Evolutionary conservation across 2,797 vertebrate genomes (phyloP).

Genomic region (Hydrocynus forskahlii): DNA sequence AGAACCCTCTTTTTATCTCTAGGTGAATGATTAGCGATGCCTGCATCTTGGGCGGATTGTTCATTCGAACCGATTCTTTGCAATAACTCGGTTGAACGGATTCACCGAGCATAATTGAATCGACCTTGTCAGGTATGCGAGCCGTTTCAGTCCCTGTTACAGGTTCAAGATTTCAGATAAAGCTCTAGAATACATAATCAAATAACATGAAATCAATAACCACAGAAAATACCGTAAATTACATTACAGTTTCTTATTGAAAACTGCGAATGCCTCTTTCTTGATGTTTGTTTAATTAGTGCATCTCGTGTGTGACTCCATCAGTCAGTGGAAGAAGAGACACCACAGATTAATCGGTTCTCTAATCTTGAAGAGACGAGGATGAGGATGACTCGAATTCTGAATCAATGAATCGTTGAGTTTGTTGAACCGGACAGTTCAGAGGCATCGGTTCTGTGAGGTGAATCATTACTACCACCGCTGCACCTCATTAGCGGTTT

Average conservation of each 20-base stretch:
- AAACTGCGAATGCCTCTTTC: too few species aligned
- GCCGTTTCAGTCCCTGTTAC: not conserved
- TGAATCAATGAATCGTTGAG: not conserved
- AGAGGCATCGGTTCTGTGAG: not conserved
- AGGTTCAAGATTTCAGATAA: not conserved
- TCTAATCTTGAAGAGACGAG: too few species aligned
- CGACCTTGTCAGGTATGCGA: not conserved
- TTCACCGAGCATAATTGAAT: not conserved
- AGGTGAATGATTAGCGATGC: not conserved
- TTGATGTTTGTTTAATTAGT: too few species aligned
- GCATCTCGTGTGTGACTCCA: too few species aligned
- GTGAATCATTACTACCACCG: not conserved
- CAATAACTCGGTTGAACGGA: not conserved
- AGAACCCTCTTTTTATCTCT: constrained; percentile 15
- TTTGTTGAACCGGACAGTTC: not conserved
- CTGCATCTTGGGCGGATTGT: not conserved
- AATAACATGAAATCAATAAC: too few species aligned
- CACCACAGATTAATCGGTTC: not conserved
- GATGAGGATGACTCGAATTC: not conserved
- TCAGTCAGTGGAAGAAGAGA: too few species aligned
- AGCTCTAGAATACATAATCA: not conserved
- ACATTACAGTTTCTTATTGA: too few species aligned
- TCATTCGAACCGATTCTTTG: not conserved
- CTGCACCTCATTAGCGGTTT: not conserved
- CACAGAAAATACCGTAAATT: too few species aligned